Evolutionary conservation across 2,888 invertebrate genomes (phyloP), one percentile per base, ranked within the genome.

Genomic region (Epistrophe grossulariae): DNA sequence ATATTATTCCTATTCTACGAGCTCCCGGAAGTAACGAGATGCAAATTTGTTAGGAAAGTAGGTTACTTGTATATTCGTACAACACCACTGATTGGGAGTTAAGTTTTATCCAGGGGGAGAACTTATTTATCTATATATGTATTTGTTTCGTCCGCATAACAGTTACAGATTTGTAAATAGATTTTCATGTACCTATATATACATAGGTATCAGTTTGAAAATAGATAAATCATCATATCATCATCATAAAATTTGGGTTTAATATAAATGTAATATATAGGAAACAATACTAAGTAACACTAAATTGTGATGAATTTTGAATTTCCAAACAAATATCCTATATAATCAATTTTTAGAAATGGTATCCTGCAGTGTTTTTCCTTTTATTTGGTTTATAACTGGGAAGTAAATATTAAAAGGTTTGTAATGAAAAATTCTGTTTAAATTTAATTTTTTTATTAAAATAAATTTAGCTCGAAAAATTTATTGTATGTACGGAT

Each of bases 191-290:
- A n/a, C n/a, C n/a, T n/a, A n/a, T n/a, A n/a, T n/a, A n/a, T n/a
- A n/a, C n/a, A 24, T 24, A 19, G 55, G 13, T 28, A 28, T 24
- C 2, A 28, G 15, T 57, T 35, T 35, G 6, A 11, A 35, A 59
- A 59, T 59, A 59, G 17, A 59, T 59, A 59, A 59, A 59, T 59
- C 35, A 59, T 60, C 28, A 55, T 35, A 59, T 60, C 28, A 55
- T 55, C 28, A 55, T 9, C 35, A 59, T 59, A 59, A 59, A 59
- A 17, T 35, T 24, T 24, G 3, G 24, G 24, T 24, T 24, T 3
- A 1, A 24, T 24, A 24, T 24, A 24, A 24, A 24, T 24, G 24
- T n/a, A n/a, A n/a, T n/a, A n/a, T n/a, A n/a, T n/a, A n/a, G n/a
- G n/a, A n/a, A n/a, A n/a, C n/a, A n/a, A n/a, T n/a, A n/a, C n/a